These are phyloP conservation scores for Amazona finschi DNA, from an alignment of 2,797 vertebrate genomes.

Conservation along the genomic window DNA sequence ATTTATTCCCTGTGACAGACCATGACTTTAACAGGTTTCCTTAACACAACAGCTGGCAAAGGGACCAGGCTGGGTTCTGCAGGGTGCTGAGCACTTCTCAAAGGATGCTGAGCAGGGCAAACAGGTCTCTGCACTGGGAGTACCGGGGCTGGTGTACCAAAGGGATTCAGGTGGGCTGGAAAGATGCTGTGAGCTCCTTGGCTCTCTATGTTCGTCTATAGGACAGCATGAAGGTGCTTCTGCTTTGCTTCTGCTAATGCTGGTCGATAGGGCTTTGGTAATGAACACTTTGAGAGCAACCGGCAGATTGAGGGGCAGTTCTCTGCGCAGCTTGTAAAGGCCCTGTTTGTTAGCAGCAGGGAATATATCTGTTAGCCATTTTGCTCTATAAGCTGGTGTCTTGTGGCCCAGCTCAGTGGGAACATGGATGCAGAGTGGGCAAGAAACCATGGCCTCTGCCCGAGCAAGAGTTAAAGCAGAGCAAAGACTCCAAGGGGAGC, in stretches of 20 bases:
- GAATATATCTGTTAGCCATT: background rate
- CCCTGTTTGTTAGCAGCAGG: background rate
- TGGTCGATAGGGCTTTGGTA: background rate
- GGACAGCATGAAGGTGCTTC: background rate
- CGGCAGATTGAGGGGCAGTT: background rate
- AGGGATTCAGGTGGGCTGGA: background rate
- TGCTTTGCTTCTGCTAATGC: background rate
- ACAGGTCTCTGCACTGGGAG: background rate
- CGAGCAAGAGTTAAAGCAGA: background rate
- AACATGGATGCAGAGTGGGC: accelerated
- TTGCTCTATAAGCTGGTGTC: background rate
- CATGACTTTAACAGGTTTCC: accelerated
- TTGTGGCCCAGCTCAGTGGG: accelerated
- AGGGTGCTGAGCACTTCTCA: background rate
- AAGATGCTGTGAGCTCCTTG: background rate
- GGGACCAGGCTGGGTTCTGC: background rate
- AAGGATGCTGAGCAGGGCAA: background rate
- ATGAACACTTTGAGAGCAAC: accelerated
- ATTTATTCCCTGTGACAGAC: accelerated
- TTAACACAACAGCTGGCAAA: background rate
- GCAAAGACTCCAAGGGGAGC: background rate
- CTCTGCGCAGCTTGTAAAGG: background rate
- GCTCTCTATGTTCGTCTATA: accelerated
- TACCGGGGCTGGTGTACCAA: background rate
- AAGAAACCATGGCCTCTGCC: background rate